A percentile compares a stretch with the other conserved stretches of the same genome.
These are phyloP conservation scores for Sebastes schlegelii DNA, from an alignment of 2,113 vertebrate genomes.

Conservation along the genomic window DNA sequence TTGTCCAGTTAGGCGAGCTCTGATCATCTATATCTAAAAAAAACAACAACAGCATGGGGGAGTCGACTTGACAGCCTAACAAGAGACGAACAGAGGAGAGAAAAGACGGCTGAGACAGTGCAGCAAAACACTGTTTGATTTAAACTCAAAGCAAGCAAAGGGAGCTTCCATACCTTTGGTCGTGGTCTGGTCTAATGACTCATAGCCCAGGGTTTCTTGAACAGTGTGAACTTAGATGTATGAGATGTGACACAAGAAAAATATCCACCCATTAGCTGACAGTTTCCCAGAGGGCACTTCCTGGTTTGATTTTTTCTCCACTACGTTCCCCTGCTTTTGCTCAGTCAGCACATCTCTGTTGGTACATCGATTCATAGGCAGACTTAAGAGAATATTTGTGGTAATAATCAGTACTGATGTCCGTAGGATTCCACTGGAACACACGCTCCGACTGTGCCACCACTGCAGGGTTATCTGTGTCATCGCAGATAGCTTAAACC, in stretches of 20 bases:
- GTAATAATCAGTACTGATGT: neutral
- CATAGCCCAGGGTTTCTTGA: neutral
- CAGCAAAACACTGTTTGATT: conserved; percentile 49
- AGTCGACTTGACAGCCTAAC: conserved; percentile 35
- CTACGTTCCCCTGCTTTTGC: conserved; percentile 2
- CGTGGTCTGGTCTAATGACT: conserved; percentile 46
- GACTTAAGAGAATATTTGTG: neutral
- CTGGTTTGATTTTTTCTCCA: conserved; percentile 32
- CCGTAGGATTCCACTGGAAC: conserved; percentile 12
- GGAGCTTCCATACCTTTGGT: conserved; percentile 41
- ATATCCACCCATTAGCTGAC: conserved; percentile 21
- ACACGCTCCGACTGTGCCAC: conserved; percentile 17
- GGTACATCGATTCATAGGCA: neutral
- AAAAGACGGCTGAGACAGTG: conserved; percentile 13
- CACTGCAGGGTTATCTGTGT: conserved; percentile 63
- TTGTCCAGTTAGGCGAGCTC: conserved; percentile 32
- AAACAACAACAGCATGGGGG: neutral
- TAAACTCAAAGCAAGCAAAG: conserved; percentile 42
- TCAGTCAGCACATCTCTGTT: conserved; percentile 27
- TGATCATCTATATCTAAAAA: conserved; percentile 9
- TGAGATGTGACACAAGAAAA: conserved; percentile 25
- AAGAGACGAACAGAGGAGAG: conserved; percentile 27
- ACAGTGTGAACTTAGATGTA: conserved; percentile 20
- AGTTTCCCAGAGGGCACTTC: conserved; percentile 14
- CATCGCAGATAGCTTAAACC: conserved; percentile 57